Evolutionary conservation across 92 coral and sea anemone genomes (phyloP), one percentile per base, ranked within the genome.

Genomic region (Anthopleura xanthogrammica): DNA sequence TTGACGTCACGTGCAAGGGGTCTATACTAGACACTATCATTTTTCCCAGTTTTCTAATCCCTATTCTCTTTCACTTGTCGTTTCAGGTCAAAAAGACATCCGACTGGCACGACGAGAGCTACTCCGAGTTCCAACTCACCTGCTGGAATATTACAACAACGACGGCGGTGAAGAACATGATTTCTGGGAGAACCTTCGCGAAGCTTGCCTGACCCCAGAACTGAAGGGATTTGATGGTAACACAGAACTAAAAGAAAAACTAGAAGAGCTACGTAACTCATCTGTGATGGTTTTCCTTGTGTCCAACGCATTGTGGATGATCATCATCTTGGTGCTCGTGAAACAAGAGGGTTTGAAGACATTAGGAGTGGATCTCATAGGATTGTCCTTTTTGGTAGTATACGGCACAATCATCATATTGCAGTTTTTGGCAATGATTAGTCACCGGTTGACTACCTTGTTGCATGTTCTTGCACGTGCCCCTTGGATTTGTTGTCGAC

Each of bases 401-500:
- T 97, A 89, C 83, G 99, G 99, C 43, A 52, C 90, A 5, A 64
- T 97, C 52, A 52, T 92, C 5, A 70, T 88, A 9, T 22, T 94
- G 2, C 98, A 97, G 90, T 97, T 97, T 64, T 23, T 97, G 52
- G 92, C 99, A 3, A 85, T 97, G 83, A 82, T 97, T 7, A 85
- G 95, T 86, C 99, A 97, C 87, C 90, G 99, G 19, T 80, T 87
- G 14, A 88, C 87, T 58, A 97, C 99, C 7, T 42, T 86, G 48
- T 58, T 82, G 66, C 99, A 97, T 87, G 78, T 97, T 80, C 74
- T 97, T 24, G 98, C 98, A 40, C 99, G 99, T 73, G 96, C 99
- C 22, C 95, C 99, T 11, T 97, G 93, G 95, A 56, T n/a, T 11
- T 85, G 88, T 23, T 81, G 84, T 81, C 75, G 64, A 42, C 70